phyloP scores from a whole-genome alignment of 2,797 vertebrate species.

The Coilia nasus region DNA sequence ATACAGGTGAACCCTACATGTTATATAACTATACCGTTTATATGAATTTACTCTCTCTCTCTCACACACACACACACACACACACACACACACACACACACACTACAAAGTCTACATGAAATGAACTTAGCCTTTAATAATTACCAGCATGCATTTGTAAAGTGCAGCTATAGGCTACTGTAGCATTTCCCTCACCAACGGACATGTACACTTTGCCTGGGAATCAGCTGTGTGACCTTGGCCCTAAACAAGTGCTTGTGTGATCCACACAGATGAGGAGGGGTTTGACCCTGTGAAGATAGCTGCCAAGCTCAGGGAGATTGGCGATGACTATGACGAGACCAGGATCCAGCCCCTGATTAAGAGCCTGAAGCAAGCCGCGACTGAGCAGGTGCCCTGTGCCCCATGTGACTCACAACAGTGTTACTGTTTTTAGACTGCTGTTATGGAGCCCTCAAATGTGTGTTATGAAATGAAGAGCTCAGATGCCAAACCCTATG shows the following conservation, averaged over 20 bases:
- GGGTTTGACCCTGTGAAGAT: conserved; percentile 44
- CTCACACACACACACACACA: too few relatives aligned
- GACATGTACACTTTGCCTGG: background rate
- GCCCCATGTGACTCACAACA: too few relatives aligned
- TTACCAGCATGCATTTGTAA: background rate
- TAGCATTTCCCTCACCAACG: background rate
- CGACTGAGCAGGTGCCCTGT: conserved; percentile 38
- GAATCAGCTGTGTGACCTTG: background rate
- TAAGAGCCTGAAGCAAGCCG: conserved; percentile 31
- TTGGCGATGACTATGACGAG: conserved; percentile 57
- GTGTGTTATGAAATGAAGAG: too few relatives aligned
- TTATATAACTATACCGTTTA: too few relatives aligned
- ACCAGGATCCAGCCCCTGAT: conserved; percentile 51
- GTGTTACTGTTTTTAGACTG: too few relatives aligned
- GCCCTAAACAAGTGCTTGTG: background rate
- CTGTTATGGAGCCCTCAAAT: too few relatives aligned
- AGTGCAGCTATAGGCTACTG: background rate
- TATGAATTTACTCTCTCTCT: too few relatives aligned
- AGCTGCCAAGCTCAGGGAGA: conserved; percentile 43
- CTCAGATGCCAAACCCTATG: too few relatives aligned
- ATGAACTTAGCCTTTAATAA: too few relatives aligned
- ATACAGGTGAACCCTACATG: too few relatives aligned
- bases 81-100: too few relatives aligned
- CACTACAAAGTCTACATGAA: too few relatives aligned
- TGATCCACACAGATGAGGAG: background rate